These are phyloP conservation scores for Tipula confusa DNA, from an alignment of 2,888 invertebrate genomes.

Conservation along the genomic window DNA sequence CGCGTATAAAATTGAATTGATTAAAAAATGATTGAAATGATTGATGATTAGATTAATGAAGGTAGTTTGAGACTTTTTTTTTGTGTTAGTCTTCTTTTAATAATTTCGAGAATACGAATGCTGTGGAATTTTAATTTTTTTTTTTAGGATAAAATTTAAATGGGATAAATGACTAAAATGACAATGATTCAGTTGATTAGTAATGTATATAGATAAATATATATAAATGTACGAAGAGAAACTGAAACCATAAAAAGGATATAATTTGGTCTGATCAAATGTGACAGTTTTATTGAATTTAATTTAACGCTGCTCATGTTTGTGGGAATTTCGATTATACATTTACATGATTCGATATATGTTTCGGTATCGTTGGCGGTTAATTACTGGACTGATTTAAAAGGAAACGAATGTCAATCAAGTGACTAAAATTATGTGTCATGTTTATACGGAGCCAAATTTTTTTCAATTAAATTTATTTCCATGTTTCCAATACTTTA, in stretches of 20 bases:
- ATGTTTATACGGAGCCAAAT: neutral
- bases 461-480: neutral
- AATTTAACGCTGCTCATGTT: neutral
- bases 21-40: slow-evolving; percentile 26
- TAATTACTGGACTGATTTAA: neutral
- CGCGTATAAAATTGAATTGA: slow-evolving; percentile 27
- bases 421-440: neutral
- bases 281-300: slow-evolving; percentile 20
- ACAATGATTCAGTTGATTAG: slow-evolving; percentile 20
- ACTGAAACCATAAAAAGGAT: neutral
- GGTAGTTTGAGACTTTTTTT: neutral
- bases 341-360: neutral
- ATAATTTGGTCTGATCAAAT: neutral
- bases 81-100: neutral
- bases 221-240: neutral
- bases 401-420: slow-evolving; percentile 9
- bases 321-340: neutral
- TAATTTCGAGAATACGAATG: neutral
- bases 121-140: neutral
- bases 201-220: neutral
- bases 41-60: slow-evolving; percentile 26
- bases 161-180: slow-evolving; percentile 20
- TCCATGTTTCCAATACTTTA: too few species aligned
- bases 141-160: neutral
- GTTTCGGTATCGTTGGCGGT: neutral